These are phyloP conservation scores for Hydroisotoma schaefferi DNA, from an alignment of 2,888 invertebrate genomes.

Conservation along the genomic window DNA sequence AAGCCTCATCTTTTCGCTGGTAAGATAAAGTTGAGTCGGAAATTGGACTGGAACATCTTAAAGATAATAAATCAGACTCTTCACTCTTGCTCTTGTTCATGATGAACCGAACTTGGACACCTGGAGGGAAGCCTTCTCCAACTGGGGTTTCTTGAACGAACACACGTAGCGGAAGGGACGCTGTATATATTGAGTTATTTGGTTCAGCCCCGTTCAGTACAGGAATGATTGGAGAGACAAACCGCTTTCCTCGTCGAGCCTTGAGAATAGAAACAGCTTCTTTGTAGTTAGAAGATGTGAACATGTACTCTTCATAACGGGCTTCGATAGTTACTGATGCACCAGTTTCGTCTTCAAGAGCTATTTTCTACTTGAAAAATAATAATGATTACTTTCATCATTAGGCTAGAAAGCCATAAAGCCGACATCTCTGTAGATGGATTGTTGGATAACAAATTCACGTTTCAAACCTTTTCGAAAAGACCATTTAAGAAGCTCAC, in stretches of 20 bases:
- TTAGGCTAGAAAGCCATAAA: too few relatives aligned
- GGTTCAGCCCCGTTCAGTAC: background rate
- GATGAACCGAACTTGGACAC: background rate
- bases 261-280: conserved; percentile 7
- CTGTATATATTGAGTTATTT: background rate
- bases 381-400: too few relatives aligned
- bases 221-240: background rate
- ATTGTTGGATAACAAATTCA: too few relatives aligned
- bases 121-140: background rate
- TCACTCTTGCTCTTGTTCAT: background rate
- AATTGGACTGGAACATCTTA: background rate
- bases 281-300: conserved; percentile 24
- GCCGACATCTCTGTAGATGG: too few relatives aligned
- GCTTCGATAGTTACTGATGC: conserved; percentile 22
- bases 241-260: background rate
- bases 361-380: too few relatives aligned
- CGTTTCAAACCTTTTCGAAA: conserved; percentile 36
- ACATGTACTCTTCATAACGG: conserved; percentile 19
- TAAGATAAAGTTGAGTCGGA: background rate
- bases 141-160: background rate
- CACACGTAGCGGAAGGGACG: background rate
- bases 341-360: conserved; percentile 29
- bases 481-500: conserved; percentile 20
- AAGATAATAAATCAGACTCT: too few relatives aligned
- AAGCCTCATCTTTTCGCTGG: background rate